A percentile compares a stretch with the other conserved stretches of the same genome.
phyloP scores from a whole-genome alignment of 1,140 invertebrate species.

The Caenorhabditis inopinata region DNA sequence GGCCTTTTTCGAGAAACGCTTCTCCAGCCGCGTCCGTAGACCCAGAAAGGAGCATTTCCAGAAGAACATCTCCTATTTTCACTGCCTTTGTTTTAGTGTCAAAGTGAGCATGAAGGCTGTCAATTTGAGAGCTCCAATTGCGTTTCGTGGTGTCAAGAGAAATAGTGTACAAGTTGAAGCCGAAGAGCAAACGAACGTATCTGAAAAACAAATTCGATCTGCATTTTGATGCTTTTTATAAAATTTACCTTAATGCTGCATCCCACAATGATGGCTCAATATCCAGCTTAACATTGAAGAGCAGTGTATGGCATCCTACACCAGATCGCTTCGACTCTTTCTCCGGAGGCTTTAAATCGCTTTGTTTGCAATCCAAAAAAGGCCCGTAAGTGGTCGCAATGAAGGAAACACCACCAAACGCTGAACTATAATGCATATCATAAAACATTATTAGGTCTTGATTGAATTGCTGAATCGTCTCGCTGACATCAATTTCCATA shows the following conservation, averaged over 20 bases:
- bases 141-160: not conserved
- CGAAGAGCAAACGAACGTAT: not conserved
- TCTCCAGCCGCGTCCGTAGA: not conserved
- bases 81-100: not conserved
- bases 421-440: not conserved
- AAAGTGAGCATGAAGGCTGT: not conserved
- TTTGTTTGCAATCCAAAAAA: not conserved
- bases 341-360: not conserved
- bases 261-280: not conserved
- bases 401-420: not conserved
- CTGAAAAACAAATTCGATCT: not conserved
- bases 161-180: slow-evolving; percentile 12
- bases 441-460: not conserved
- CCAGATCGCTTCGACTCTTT: not conserved
- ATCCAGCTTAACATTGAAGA: not conserved
- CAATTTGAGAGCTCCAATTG: not conserved
- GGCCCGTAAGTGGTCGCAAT: not conserved
- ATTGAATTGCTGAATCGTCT: not conserved
- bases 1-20: not conserved
- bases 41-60: slow-evolving; percentile 9
- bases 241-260: not conserved
- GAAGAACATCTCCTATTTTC: not conserved
- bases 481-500: not conserved
- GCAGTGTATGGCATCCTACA: not conserved
- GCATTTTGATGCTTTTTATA: too few relatives aligned